A percentile compares a stretch with the other conserved stretches of the same genome.
Conservation (phyloP, 92 coral and sea anemone species). For the Desmophyllum pertusum region DNA sequence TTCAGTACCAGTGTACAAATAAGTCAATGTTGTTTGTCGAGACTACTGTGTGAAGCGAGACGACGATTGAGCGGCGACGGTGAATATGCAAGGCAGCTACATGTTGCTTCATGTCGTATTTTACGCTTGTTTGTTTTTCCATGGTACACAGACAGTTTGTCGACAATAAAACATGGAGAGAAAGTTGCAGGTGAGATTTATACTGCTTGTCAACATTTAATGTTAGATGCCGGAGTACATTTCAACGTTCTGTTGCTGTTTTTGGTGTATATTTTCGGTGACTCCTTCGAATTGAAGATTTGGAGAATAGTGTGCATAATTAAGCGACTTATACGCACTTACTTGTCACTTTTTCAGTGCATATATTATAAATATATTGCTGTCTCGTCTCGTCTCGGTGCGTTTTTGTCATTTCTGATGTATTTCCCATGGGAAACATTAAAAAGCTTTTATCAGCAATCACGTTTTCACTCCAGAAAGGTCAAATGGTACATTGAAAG, state of each 20-base stretch:
- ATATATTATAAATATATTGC: too few species aligned
- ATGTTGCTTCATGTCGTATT: slow-evolving; percentile 6
- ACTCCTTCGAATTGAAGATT: not conserved
- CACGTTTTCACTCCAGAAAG: too few species aligned
- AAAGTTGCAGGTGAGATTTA: not conserved
- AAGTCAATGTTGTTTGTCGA: not conserved
- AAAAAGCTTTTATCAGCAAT: too few species aligned
- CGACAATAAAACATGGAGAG: not conserved
- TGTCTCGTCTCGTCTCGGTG: too few species aligned
- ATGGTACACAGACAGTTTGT: not conserved
- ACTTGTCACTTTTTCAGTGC: too few species aligned
- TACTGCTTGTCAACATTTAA: not conserved
- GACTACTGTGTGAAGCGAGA: not conserved
- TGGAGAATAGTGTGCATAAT: too few species aligned
- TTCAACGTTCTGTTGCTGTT: too few species aligned
- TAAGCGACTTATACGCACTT: too few species aligned
- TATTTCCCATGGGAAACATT: too few species aligned
- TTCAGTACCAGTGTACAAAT: not conserved
- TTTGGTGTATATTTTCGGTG: not conserved
- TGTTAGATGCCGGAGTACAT: not conserved
- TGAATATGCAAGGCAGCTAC: not conserved
- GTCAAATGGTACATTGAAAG: too few species aligned
- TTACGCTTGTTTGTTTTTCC: slow-evolving; percentile 1
- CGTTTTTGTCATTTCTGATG: too few species aligned
- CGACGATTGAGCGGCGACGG: not conserved